Base-by-base conservation (phyloP, 2,888 invertebrate genomes). In the Eupithecia centaureata region DNA sequence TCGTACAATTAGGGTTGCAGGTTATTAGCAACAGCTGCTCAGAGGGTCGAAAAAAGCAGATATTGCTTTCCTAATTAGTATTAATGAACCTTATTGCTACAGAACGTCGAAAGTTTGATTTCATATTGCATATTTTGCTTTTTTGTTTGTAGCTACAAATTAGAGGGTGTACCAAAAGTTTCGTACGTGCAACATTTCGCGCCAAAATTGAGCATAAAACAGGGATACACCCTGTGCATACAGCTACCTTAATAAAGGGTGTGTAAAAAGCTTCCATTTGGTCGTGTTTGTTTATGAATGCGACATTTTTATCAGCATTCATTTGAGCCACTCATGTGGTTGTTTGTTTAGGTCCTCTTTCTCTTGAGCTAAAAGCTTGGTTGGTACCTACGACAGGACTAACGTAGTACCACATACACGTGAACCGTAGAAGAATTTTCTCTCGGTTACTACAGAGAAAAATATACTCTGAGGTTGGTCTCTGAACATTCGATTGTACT, bases 1-100 rank as follows among this genome's bases (percentile, higher is more conserved):
- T 71, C 42, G 68, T 42, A 63, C 65, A 67, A 73, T 74, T 73
- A 74, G 61, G 60, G 65, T 15, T 56, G 35, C 51, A 22, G 60
- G 54, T 69, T 56, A 68, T 74, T 71, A 70, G 63, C 63, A 57
- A 30, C 74, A 74, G 74, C 74, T 74, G 74, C 61, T 42, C 61
- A 51, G 42, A 65, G 63, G 65, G 68, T 51, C 22, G 63, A 28
- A 61, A 67, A 69, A 66, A 70, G 65, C 51, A 42, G 60, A 67
- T 61, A 64, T 67, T 74, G 52, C 54, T 61, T 71, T 67, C 67
- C 61, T 61, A 65, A 71, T 67, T 67, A 67, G 58, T 60, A 60
- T 42, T 65, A 63, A 63, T 69, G 54, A 69, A 60, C 27, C n/a
- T 56, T 10, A 28, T 56, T 27, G 15, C 54, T 27, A 27, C n/a